phyloP scores from a whole-genome alignment of 2,113 vertebrate species.

The Panthera tigris region DNA sequence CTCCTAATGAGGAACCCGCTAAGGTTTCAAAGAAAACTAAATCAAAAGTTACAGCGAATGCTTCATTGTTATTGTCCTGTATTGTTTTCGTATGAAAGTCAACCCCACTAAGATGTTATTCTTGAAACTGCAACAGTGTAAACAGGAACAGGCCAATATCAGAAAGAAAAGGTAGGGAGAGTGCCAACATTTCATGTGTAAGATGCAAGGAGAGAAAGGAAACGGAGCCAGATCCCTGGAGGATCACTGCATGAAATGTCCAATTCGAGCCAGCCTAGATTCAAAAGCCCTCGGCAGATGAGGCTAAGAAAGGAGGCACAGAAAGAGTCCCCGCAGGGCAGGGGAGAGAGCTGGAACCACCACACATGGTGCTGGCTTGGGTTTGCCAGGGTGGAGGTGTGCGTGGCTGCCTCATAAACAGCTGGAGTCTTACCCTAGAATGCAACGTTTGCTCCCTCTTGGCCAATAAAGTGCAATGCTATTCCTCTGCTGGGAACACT shows the following conservation, averaged over 20 bases:
- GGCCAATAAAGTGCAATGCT: background rate
- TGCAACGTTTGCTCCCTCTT: background rate
- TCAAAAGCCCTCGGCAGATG: background rate
- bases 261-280: background rate
- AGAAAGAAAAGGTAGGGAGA: background rate
- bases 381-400: background rate
- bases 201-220: background rate
- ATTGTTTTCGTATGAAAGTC: background rate
- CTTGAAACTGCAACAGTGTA: background rate
- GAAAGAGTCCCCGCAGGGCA: background rate
- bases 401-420: background rate
- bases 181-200: background rate
- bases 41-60: background rate
- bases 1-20: background rate
- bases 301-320: background rate
- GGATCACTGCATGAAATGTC: background rate
- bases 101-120: background rate
- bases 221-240: background rate
- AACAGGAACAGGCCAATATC: background rate
- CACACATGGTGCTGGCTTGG: too few relatives aligned
- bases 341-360: fast-evolving
- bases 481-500: background rate
- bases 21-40: background rate
- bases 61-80: background rate
- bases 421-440: background rate